Evolutionary conservation across 2,797 vertebrate genomes (phyloP).

Genomic region (Botia kubotai): DNA sequence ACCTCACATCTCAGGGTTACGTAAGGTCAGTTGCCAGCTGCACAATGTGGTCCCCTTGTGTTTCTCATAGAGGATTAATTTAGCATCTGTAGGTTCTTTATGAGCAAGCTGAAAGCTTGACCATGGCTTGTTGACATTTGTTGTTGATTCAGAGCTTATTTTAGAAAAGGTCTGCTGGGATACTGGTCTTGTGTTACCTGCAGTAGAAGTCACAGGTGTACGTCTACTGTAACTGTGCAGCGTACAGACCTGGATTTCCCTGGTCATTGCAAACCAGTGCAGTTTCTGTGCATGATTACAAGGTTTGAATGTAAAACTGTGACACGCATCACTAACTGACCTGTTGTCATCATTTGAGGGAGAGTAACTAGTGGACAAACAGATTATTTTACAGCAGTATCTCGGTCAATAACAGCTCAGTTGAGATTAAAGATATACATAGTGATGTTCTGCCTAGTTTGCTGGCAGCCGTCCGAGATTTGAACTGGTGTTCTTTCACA

Average conservation of each 20-base stretch:
- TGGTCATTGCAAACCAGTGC: no score
- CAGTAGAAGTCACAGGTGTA: constrained; percentile 10
- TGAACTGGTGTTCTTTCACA: constrained; percentile 24
- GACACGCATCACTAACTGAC: no score
- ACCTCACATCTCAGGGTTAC: constrained; percentile 21
- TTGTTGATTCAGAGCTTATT: constrained; percentile 34
- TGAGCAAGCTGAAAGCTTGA: neutral
- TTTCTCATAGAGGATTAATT: constrained; percentile 11
- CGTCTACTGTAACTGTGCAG: neutral
- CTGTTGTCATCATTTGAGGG: no score
- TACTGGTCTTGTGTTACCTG: constrained; percentile 19
- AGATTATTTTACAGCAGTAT: neutral
- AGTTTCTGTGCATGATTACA: no score
- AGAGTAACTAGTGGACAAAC: neutral
- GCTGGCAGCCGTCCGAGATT: neutral
- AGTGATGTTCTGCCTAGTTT: neutral
- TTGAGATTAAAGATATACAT: neutral
- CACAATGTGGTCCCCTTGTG: constrained; percentile 12
- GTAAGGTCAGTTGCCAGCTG: constrained; percentile 9
- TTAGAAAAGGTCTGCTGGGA: constrained; percentile 37
- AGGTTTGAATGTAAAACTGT: no score
- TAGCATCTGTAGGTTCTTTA: neutral
- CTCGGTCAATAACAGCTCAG: neutral
- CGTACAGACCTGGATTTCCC: neutral
- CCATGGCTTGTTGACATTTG: constrained; percentile 20